Percentiles rank a stretch among this genome's conserved stretches.
phyloP scores from a whole-genome alignment of 2,113 vertebrate species.

The Sporophila hypoxantha region DNA sequence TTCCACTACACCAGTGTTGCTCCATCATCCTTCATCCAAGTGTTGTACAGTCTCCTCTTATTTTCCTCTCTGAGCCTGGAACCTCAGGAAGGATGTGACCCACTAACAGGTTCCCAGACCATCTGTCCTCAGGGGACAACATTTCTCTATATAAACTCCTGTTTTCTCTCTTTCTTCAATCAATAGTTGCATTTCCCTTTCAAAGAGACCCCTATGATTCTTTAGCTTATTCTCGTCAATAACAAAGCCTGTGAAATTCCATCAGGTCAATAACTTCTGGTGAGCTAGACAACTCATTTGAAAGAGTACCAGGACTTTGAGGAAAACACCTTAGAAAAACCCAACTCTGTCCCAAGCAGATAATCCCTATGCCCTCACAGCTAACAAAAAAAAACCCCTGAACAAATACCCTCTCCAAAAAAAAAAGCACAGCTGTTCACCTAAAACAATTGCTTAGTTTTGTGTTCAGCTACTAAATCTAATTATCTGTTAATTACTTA shows the following conservation, averaged over 20 bases:
- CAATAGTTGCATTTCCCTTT: neutral
- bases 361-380: neutral
- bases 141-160: neutral
- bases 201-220: neutral
- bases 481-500: neutral
- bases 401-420: too few relatives aligned
- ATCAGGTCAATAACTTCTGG: neutral
- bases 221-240: neutral
- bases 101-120: neutral
- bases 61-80: neutral
- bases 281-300: neutral
- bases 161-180: neutral
- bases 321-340: neutral
- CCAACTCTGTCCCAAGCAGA: neutral
- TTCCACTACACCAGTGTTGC: neutral
- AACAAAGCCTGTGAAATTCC: neutral
- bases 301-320: neutral
- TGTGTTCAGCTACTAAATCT: neutral
- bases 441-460: neutral
- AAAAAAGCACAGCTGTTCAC: neutral
- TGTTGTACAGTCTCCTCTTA: neutral
- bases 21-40: neutral
- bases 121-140: neutral
- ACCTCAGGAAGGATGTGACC: neutral
- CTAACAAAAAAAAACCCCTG: neutral